Evolutionary conservation across 1,140 invertebrate species (phyloP).

Genomic region (Bombus picipes): DNA sequence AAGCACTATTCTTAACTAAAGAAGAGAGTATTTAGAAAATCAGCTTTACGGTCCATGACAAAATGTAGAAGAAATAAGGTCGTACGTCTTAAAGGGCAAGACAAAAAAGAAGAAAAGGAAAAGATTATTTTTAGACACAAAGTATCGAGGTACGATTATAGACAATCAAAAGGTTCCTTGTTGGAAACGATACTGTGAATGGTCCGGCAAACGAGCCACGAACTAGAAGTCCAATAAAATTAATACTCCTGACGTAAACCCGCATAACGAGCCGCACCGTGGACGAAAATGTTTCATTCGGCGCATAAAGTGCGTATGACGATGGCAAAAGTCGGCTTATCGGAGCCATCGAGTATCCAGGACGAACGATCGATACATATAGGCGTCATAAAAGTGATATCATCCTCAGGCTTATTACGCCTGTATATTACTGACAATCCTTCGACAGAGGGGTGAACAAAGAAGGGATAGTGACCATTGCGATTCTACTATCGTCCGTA

Average conservation of each 20-base stretch:
- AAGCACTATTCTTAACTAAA: background rate
- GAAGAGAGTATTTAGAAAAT: background rate
- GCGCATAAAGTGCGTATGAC: constrained; percentile 30
- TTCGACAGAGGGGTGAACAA: background rate
- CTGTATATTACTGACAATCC: constrained; percentile 40
- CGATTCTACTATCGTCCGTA: constrained; percentile 36
- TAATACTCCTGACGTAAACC: constrained; percentile 11
- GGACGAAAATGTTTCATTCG: constrained; percentile 19
- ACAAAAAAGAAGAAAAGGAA: no score
- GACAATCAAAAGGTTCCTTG: background rate
- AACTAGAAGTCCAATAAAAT: constrained; percentile 17
- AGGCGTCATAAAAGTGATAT: constrained; percentile 44
- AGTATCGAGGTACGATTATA: background rate
- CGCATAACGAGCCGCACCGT: constrained; percentile 5
- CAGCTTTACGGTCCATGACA: background rate
- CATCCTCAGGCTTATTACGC: constrained; percentile 36
- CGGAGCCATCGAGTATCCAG: constrained; percentile 22
- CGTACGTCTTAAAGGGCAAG: background rate
- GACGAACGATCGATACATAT: constrained; percentile 19
- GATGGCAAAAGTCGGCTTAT: constrained; percentile 2
- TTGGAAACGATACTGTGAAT: background rate
- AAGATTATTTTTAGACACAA: background rate
- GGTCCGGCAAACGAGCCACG: background rate
- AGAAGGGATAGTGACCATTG: background rate
- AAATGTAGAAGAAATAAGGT: background rate